Base-by-base conservation (phyloP, 2,888 invertebrate genomes). In the Polyommatus iphigenia region DNA sequence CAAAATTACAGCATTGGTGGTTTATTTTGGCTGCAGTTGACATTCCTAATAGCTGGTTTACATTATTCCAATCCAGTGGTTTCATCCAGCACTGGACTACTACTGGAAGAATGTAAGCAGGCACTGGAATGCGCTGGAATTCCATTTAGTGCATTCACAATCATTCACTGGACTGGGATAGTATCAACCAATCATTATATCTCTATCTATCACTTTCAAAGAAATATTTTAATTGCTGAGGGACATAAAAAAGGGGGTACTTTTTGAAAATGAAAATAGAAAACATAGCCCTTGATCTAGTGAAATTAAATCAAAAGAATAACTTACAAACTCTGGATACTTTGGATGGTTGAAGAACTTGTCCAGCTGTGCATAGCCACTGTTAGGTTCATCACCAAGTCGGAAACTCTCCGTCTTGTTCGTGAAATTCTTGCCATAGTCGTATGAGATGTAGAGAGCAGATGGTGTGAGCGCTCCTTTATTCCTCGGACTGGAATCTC, bases 261-360 rank as follows among this genome's bases (percentile, higher is more conserved):
- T 50, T 15, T 50, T 50, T 50, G 15, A 13, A 59, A 71, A 7
- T 36, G 36, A 36, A 41, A 41, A 41, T 8, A 41, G 10, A 36
- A 46, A 46, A 46, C 3, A 10, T 46, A 29, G 29, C 18, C 54
- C 7, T 36, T 36, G 36, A 36, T 36, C 36, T 36, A 0, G 36
- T 36, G 1, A 8, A 36, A 36, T 8, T 36, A 1, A 7, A 36
- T 36, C 32, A 46, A 32, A 76, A 77, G 78, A 15, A 29, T 71
- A 85, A 96, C 97, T 96, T 93, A 98, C 98, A 90, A 96, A 96
- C 80, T 96, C 96, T 83, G 96, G 97, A 86, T 95, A 96, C 83
- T 96, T 96, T 0, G 97, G 97, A 92, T 98, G 97, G 85, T 97
- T 97, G 86, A 97, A 97, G 90, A 98, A 98, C 86, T 97, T 97